Percentiles rank a stretch among this genome's conserved stretches.
Conservation (phyloP, 2,888 invertebrate genomes). For the Ornithoptera alexandrae region DNA sequence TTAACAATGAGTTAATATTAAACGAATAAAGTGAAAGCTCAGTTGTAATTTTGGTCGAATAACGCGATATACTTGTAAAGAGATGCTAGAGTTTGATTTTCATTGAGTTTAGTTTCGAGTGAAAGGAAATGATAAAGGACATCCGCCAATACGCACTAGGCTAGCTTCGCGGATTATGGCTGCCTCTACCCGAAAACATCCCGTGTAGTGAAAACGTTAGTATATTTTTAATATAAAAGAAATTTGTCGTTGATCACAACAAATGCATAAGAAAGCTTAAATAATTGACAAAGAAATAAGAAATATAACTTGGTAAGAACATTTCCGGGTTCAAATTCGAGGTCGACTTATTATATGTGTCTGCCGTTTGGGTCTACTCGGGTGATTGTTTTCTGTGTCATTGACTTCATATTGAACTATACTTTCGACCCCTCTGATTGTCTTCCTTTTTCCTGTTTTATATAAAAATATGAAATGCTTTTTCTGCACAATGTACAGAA, state of each 20-base stretch:
- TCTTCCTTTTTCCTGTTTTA: background rate
- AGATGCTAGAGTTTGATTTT: too few species aligned
- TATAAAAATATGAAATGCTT: background rate
- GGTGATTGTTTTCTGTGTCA: conserved; percentile 13
- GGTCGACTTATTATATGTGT: conserved; percentile 4
- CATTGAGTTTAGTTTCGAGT: too few species aligned
- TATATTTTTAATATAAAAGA: background rate
- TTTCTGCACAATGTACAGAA: background rate
- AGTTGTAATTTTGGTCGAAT: too few species aligned
- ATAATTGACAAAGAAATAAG: background rate
- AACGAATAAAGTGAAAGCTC: too few species aligned
- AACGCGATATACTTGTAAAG: too few species aligned
- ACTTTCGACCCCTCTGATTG: background rate
- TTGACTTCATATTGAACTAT: conserved; percentile 5
- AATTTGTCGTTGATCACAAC: background rate
- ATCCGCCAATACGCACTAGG: too few species aligned
- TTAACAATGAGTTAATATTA: too few species aligned
- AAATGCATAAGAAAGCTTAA: background rate
- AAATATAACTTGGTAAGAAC: background rate
- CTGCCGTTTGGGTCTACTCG: background rate
- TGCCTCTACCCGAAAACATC: too few species aligned
- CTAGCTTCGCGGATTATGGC: too few species aligned
- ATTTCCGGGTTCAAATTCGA: conserved; percentile 2
- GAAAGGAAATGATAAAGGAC: too few species aligned
- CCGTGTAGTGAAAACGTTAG: background rate